Percentiles rank a stretch among this genome's conserved stretches.
These are phyloP conservation scores for Oenanthe oenanthe DNA, from an alignment of 2,113 vertebrate genomes.

Conservation along the genomic window DNA sequence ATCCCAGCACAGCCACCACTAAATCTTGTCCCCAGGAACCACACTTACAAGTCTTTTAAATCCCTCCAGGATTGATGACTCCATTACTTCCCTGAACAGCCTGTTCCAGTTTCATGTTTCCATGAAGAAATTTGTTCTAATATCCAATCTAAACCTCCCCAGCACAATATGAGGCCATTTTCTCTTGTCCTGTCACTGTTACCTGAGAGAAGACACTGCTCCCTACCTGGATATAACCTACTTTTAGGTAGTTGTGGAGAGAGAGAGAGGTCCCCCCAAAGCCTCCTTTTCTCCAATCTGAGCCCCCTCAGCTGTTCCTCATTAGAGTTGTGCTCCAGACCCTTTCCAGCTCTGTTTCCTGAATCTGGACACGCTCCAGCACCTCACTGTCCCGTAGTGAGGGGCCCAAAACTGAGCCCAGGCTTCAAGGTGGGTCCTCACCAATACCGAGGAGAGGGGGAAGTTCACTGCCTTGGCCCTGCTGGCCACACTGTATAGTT, in stretches of 20 bases:
- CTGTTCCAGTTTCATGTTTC: not conserved
- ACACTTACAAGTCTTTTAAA: not conserved
- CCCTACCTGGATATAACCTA: not conserved
- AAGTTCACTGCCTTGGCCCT: not conserved
- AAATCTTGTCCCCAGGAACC: not conserved
- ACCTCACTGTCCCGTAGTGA: not conserved
- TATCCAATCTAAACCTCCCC: not conserved
- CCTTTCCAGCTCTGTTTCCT: not conserved
- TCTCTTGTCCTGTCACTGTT: not conserved
- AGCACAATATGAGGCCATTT: not conserved
- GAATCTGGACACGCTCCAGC: rapidly evolving
- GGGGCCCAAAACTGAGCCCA: not conserved
- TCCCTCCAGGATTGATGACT: not conserved
- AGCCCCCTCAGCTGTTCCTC: not conserved
- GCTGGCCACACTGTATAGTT: not conserved
- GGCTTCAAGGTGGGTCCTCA: not conserved
- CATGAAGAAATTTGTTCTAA: not conserved
- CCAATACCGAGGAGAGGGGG: not conserved
- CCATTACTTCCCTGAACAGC: not conserved
- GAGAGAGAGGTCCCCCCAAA: no score
- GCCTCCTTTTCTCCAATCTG: not conserved
- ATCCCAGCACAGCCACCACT: not conserved
- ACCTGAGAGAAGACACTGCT: not conserved
- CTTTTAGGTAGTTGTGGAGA: not conserved
- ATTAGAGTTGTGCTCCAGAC: not conserved